phyloP scores from a whole-genome alignment of 1,140 invertebrate genomes.

The Rhyacophila brunnea region DNA sequence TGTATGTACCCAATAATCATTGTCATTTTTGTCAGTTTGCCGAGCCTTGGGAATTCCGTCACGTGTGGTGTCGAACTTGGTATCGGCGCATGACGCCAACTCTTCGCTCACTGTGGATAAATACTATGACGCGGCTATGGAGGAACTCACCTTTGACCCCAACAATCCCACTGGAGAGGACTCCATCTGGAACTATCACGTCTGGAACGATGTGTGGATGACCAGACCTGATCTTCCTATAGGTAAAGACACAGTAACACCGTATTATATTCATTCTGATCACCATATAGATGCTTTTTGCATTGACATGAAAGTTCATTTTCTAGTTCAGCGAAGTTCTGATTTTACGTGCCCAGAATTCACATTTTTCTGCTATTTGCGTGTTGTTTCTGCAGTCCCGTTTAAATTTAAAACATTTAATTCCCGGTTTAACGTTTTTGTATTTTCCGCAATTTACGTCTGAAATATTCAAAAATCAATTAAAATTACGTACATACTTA shows the following conservation, averaged over 20 bases:
- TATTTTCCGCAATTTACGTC: too few species aligned
- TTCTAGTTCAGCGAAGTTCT: too few species aligned
- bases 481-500: too few species aligned
- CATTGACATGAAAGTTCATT: too few species aligned
- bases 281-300: too few species aligned
- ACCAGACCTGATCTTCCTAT: slow-evolving; percentile 65
- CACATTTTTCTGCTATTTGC: too few species aligned
- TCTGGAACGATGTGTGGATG: slow-evolving; percentile 81
- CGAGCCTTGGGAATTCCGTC: slow-evolving; percentile 70
- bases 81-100: slow-evolving; percentile 73
- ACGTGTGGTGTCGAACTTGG: slow-evolving; percentile 69
- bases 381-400: too few species aligned
- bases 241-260: slow-evolving; percentile 38
- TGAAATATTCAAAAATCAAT: too few species aligned
- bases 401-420: too few species aligned
- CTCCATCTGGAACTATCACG: slow-evolving; percentile 77
- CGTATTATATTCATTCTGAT: too few species aligned
- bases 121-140: slow-evolving; percentile 62
- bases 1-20: background rate
- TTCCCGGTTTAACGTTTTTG: too few species aligned
- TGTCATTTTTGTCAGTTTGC: slow-evolving; percentile 64
- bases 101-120: slow-evolving; percentile 71
- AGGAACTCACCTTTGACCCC: slow-evolving; percentile 58
- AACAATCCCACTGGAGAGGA: slow-evolving; percentile 56
- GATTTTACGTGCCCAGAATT: too few species aligned